These are phyloP conservation scores for Nemurella pictetii DNA, from an alignment of 2,888 invertebrate genomes.

Conservation along the genomic window DNA sequence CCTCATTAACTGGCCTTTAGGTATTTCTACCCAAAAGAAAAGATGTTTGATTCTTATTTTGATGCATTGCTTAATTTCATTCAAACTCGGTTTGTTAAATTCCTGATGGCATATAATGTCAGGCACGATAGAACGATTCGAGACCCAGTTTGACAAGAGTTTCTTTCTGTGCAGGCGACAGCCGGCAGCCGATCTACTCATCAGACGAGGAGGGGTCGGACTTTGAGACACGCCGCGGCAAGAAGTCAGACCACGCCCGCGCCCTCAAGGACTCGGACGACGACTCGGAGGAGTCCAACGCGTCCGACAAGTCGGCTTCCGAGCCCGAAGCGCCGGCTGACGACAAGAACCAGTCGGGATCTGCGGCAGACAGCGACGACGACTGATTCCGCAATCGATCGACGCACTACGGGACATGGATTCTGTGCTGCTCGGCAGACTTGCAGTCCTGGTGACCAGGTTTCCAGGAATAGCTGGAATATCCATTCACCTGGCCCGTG, in stretches of 20 bases:
- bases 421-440: background rate
- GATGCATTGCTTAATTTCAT: too few relatives aligned
- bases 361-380: background rate
- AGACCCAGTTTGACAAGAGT: too few relatives aligned
- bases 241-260: slow-evolving; percentile 74
- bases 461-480: too few relatives aligned
- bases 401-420: background rate
- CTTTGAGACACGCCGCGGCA: slow-evolving; percentile 72
- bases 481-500: too few relatives aligned
- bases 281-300: slow-evolving; percentile 48
- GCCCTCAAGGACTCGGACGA: slow-evolving; percentile 80
- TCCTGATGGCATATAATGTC: too few relatives aligned
- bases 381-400: background rate
- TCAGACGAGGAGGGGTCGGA: slow-evolving; percentile 87
- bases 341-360: background rate
- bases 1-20: too few relatives aligned
- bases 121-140: too few relatives aligned
- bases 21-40: too few relatives aligned
- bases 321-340: background rate
- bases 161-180: slow-evolving; percentile 55
- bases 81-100: too few relatives aligned
- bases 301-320: slow-evolving; percentile 5
- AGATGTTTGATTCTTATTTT: too few relatives aligned
- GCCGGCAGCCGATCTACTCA: slow-evolving; percentile 75
- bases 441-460: background rate